These are phyloP conservation scores for Nestor notabilis DNA, from an alignment of 2,113 vertebrate genomes.

Conservation along the genomic window DNA sequence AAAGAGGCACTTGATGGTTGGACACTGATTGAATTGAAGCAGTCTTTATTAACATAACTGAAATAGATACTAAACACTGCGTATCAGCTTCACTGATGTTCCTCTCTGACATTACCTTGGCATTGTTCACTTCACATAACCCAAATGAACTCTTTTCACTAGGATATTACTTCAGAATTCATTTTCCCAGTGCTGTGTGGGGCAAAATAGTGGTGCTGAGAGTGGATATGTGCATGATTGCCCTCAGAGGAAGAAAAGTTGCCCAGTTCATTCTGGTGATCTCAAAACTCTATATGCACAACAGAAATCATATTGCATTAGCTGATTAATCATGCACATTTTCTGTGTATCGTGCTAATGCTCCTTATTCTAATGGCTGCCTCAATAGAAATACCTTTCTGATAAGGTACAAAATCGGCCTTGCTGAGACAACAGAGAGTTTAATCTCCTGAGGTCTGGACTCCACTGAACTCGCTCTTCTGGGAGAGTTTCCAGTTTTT, in stretches of 20 bases:
- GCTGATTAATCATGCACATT: neutral
- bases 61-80: neutral
- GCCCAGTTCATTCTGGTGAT: neutral
- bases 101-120: neutral
- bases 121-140: neutral
- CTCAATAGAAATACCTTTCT: neutral
- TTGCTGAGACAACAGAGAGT: neutral
- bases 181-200: neutral
- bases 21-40: neutral
- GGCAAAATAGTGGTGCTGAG: neutral
- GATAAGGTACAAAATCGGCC: neutral
- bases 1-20: neutral
- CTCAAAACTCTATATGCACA: neutral
- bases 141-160: neutral
- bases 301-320: neutral
- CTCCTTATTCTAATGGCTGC: neutral
- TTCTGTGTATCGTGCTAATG: neutral
- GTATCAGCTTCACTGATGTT: neutral
- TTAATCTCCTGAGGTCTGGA: neutral
- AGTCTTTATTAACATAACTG: neutral
- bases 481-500: neutral
- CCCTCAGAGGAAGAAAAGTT: neutral
- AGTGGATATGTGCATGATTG: neutral
- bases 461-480: neutral
- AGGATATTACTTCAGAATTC: neutral